Conservation (phyloP, 2,113 vertebrate species). For the Kryptolebias marmoratus region DNA sequence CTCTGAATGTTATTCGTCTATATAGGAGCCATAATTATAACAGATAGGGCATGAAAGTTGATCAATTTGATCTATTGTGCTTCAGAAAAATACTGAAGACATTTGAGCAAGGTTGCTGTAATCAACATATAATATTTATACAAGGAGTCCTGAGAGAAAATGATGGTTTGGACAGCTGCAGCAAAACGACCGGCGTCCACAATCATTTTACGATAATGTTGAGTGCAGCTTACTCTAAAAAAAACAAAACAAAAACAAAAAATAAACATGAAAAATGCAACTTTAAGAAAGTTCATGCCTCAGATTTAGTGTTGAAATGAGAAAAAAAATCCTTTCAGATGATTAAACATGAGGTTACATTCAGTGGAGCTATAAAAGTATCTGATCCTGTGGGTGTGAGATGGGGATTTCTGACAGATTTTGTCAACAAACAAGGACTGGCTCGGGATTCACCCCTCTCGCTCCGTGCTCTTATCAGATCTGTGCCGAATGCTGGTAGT, state of each 20-base stretch:
- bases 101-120: background rate
- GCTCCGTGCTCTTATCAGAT: constrained; percentile 27
- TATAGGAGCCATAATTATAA: background rate
- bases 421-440: background rate
- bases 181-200: background rate
- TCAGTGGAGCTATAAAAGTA: background rate
- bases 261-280: background rate
- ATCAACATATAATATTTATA: constrained; percentile 15
- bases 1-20: background rate
- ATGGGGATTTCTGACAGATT: constrained; percentile 2
- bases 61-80: background rate
- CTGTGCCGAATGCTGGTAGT: constrained; percentile 26
- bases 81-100: background rate
- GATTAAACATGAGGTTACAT: background rate
- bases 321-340: background rate
- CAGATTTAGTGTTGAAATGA: background rate
- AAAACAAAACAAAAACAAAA: no score
- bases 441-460: background rate
- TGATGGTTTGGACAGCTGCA: constrained; percentile 28
- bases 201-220: no score
- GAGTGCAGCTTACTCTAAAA: no score
- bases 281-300: background rate
- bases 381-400: background rate
- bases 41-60: background rate
- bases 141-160: constrained; percentile 5